A percentile compares a stretch with the other conserved stretches of the same genome.
phyloP scores from a whole-genome alignment of 2,797 vertebrate species.

The Pseudocheirus occidentalis region DNA sequence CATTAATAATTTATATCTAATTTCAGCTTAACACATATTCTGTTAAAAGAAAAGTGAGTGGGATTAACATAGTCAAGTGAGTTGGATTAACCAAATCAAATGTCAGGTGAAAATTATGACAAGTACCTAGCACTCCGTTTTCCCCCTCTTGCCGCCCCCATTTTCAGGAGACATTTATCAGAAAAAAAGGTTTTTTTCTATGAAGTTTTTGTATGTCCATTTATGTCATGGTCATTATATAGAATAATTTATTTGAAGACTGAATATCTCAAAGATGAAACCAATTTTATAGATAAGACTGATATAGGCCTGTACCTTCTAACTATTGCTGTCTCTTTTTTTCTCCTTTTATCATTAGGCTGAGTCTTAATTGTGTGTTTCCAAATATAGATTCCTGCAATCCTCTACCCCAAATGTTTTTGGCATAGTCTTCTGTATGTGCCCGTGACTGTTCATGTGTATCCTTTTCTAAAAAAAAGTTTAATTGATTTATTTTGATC shows the following conservation, averaged over 20 bases:
- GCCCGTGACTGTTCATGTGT: not conserved
- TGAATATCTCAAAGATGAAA: not conserved
- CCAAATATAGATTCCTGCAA: not conserved
- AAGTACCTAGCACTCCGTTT: not conserved
- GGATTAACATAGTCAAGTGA: not conserved
- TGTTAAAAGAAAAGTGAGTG: slow-evolving; percentile 64
- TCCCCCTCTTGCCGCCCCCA: not conserved
- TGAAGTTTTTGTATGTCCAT: not conserved
- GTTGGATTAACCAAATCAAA: not conserved
- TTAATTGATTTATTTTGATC: not conserved
- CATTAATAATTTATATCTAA: slow-evolving; percentile 64
- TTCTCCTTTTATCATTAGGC: not conserved
- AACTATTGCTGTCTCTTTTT: not conserved
- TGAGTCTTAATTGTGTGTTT: not conserved
- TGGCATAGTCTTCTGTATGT: not conserved
- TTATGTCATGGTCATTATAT: not conserved
- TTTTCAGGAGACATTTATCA: not conserved
- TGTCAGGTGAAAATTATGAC: not conserved
- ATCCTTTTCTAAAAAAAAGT: not conserved
- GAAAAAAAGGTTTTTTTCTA: not conserved
- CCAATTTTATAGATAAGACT: not conserved
- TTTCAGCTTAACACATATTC: slow-evolving; percentile 49
- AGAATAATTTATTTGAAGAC: slow-evolving; percentile 1
- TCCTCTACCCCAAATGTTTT: not conserved
- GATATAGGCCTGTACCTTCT: not conserved